These are phyloP conservation scores for Gasterosteus nipponicus DNA, from an alignment of 2,113 vertebrate species.

Conservation along the genomic window DNA sequence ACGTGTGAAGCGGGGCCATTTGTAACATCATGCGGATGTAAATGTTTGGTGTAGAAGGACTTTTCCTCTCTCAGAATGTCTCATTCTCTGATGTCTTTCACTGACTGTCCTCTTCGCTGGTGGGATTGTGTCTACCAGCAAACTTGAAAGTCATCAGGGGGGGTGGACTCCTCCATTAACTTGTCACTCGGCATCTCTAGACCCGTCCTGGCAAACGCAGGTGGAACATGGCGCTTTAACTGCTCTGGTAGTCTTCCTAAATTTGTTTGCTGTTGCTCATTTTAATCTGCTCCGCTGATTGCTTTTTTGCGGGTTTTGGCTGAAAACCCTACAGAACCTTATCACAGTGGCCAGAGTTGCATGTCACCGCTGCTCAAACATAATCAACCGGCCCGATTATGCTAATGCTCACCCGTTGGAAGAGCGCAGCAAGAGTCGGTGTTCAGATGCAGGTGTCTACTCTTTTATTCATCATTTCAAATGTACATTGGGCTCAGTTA, in stretches of 20 bases:
- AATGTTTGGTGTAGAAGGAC: background rate
- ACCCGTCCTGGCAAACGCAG: constrained; percentile 31
- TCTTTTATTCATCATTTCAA: constrained; percentile 8
- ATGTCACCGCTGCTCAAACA: constrained; percentile 67
- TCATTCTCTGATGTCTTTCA: background rate
- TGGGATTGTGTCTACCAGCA: constrained; percentile 1
- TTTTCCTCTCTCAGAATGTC: background rate
- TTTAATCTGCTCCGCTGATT: constrained; percentile 70
- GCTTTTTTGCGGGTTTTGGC: constrained; percentile 60
- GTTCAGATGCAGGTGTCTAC: constrained; percentile 1
- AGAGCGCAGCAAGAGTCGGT: constrained; percentile 26
- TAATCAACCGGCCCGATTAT: constrained; percentile 72
- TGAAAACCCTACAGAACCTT: constrained; percentile 52
- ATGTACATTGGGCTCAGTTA: background rate
- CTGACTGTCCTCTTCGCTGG: constrained; percentile 2
- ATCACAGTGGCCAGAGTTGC: constrained; percentile 56
- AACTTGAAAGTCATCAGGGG: constrained; percentile 12
- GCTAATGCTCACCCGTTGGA: constrained; percentile 48
- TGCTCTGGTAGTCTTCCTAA: constrained; percentile 39
- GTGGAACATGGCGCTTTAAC: background rate
- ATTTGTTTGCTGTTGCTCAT: constrained; percentile 65
- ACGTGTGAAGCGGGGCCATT: background rate
- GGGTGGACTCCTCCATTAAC: constrained; percentile 62
- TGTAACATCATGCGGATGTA: background rate
- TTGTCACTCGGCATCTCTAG: constrained; percentile 53